phyloP scores from a whole-genome alignment of 35 echinoderm and acorn worm genomes.

The Eucidaris tribuloides region DNA sequence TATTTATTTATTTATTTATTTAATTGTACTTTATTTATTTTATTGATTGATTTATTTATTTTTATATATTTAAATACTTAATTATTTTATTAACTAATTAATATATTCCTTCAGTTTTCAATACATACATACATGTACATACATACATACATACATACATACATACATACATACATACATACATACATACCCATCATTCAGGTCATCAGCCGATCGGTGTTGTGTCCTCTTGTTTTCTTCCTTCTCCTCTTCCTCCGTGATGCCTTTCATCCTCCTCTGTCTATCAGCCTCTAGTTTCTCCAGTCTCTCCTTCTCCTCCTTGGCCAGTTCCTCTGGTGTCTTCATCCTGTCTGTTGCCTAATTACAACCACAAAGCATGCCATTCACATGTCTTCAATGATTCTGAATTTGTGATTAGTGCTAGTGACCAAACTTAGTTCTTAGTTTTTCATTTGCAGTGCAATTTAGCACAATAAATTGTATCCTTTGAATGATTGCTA shows the following conservation, averaged over 20 bases:
- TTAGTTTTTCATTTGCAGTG: not conserved
- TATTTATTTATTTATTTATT: no score
- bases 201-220: conserved; percentile 83
- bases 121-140: no score
- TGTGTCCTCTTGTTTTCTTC: conserved; percentile 26
- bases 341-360: conserved; percentile 97
- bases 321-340: conserved; percentile 92
- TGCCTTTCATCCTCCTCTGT: conserved; percentile 89
- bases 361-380: not conserved
- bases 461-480: no score
- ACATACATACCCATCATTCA: conserved; percentile 73
- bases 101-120: no score
- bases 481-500: no score
- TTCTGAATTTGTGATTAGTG: not conserved
- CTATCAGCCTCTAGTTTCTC: conserved; percentile 89
- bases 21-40: no score
- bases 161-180: no score
- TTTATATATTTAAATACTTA: no score
- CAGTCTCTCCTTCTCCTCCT: conserved; percentile 72
- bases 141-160: no score
- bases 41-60: no score
- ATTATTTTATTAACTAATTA: no score
- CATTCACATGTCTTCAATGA: not conserved
- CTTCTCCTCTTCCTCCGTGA: conserved; percentile 58
- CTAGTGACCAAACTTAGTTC: not conserved